These are phyloP conservation scores for Pampus argenteus DNA, from an alignment of 2,797 vertebrate genomes.

Conservation along the genomic window DNA sequence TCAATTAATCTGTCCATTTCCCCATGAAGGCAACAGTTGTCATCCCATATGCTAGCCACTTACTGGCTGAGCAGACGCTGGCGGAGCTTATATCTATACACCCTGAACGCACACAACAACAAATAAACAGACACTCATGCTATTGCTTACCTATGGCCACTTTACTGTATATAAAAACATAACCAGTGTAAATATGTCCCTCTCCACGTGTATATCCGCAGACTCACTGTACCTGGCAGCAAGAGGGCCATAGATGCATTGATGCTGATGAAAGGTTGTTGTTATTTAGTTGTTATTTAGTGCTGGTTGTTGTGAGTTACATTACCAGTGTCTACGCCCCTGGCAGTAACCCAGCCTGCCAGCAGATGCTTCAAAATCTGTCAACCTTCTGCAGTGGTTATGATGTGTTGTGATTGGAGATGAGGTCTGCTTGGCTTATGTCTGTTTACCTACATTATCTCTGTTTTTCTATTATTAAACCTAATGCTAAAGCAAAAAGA, in stretches of 20 bases:
- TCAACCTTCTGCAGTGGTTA: constrained; percentile 26
- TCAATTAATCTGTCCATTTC: constrained; percentile 75
- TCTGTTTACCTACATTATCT: constrained; percentile 28
- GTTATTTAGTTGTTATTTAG: constrained; percentile 41
- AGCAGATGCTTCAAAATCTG: constrained; percentile 53
- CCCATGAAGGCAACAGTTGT: constrained; percentile 76
- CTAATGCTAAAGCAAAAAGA: constrained; percentile 20
- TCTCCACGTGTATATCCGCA: not conserved
- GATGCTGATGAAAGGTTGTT: constrained; percentile 24
- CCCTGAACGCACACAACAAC: constrained; percentile 7
- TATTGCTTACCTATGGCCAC: not conserved
- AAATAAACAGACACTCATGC: constrained; percentile 2
- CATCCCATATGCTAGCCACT: constrained; percentile 71
- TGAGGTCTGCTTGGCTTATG: constrained; percentile 8
- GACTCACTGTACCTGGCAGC: not conserved
- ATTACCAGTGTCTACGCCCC: constrained; percentile 23
- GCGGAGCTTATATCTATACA: constrained; percentile 41
- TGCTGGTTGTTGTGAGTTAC: constrained; percentile 38
- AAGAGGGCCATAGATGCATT: constrained; percentile 17
- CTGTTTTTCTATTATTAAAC: constrained; percentile 16
- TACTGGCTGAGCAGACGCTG: constrained; percentile 57
- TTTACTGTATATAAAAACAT: not conserved
- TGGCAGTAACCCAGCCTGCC: constrained; percentile 40
- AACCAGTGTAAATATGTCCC: not conserved
- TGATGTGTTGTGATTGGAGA: constrained; percentile 35